Base-by-base conservation (phyloP, 2,888 invertebrate species). In the Drosophila rubida region DNA sequence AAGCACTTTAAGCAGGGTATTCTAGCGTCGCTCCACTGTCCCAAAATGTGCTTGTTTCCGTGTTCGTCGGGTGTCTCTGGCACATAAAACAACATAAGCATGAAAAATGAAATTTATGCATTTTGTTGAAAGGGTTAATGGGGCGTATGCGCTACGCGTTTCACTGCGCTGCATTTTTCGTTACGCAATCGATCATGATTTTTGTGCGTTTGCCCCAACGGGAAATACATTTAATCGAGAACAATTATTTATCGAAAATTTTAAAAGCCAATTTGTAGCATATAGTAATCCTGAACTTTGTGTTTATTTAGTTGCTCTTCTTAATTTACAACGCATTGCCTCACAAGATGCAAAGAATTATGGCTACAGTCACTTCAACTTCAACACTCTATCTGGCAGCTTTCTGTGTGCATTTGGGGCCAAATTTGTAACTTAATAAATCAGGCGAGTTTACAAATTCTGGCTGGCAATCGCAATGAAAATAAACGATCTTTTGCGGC, bases 121-220 rank as follows among this genome's bases (percentile, higher is more conserved):
- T 64, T 62, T 57, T 71, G 78, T 55, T 72, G 80, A 84, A 71
- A 80, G 78, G 84, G 65, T 60, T 69, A 83, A 86, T 83, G 69
- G 53, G 54, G 66, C 58, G 64, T 66, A 70, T 70, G 49, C 48
- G 48, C 62, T 59, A 66, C 49, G 65, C 72, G 14, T 44, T 55
- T 58, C 27, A 59, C 39, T 73, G 45, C 42, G 68, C 62, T 63
- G 60, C 57, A 68, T 44, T 62, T 67, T 35, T 32, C 37, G 57
- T 69, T 61, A 23, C 16, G 54, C 67, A 62, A 71, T 75, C 71
- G 76, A 77, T 77, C 77, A 71, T 37, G 45, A 53, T 32, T 39
- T 51, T n/a, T 14, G 19, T 41, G 14, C 3, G n/a, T 19, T 22
- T 19, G 16, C 22, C 30, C 22, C 6, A 30, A 32, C 42, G 35